These are phyloP conservation scores for Hirundo rustica DNA, from an alignment of 2,797 vertebrate genomes.

Conservation along the genomic window DNA sequence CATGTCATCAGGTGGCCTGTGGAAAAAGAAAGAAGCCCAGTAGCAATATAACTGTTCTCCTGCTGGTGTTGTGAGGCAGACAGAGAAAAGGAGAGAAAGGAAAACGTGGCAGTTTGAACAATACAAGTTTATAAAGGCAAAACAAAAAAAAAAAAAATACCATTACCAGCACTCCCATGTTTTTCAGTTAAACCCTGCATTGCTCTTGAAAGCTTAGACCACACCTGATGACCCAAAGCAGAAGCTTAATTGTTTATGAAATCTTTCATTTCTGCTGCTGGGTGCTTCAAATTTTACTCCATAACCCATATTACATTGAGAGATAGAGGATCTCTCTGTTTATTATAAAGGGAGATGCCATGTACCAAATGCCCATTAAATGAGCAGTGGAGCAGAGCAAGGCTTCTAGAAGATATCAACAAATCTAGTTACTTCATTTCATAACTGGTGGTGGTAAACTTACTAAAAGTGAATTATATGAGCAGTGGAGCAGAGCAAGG, in stretches of 20 bases:
- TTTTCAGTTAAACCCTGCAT: not conserved
- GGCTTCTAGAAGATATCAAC: not conserved
- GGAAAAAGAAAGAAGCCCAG: not conserved
- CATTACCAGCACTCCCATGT: not conserved
- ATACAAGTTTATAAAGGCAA: not conserved
- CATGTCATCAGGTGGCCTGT: not conserved
- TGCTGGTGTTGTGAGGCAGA: not conserved
- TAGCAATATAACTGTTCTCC: not conserved
- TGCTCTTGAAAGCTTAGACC: not conserved
- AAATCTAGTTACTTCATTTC: not conserved
- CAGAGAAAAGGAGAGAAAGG: not conserved
- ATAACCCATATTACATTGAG: not conserved
- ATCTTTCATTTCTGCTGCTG: not conserved
- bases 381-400: not conserved
- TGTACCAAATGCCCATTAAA: not conserved
- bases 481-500: not conserved
- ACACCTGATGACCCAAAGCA: not conserved
- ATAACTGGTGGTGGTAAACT: not conserved
- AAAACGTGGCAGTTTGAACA: not conserved
- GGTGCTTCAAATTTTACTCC: not conserved
- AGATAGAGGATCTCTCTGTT: not conserved
- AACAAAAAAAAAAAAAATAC: not conserved
- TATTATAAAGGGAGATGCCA: not conserved
- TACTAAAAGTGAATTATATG: not conserved
- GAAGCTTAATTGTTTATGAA: not conserved